phyloP scores from a whole-genome alignment of 2,113 vertebrate species.

The Saccopteryx bilineata region DNA sequence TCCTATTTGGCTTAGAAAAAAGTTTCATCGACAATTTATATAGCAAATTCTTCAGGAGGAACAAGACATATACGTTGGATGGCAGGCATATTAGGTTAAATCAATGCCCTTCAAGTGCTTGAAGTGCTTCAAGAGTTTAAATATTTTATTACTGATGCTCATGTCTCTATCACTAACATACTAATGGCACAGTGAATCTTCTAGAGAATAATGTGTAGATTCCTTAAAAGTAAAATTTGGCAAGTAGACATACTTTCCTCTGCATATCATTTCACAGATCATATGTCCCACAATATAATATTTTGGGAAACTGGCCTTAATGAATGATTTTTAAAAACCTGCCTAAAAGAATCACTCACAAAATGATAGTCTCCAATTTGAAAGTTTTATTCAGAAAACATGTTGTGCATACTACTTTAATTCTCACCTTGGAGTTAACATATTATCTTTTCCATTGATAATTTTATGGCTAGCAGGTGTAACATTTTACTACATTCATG shows the following conservation, averaged over 20 bases:
- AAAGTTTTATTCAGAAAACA: slow-evolving; percentile 39
- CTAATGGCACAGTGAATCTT: neutral
- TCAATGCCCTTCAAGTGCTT: neutral
- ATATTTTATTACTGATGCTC: neutral
- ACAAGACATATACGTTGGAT: neutral
- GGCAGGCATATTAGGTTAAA: neutral
- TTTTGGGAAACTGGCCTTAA: neutral
- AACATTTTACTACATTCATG: slow-evolving; percentile 19
- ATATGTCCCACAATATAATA: neutral
- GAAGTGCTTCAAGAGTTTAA: neutral
- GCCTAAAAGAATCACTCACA: neutral
- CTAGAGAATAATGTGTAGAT: neutral
- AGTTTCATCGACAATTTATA: slow-evolving; percentile 21
- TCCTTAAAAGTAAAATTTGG: neutral
- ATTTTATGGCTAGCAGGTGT: slow-evolving; percentile 45
- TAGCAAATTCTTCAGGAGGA: neutral
- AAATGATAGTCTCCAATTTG: slow-evolving; percentile 16
- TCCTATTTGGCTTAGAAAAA: neutral
- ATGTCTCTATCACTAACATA: neutral
- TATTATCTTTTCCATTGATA: slow-evolving; percentile 34
- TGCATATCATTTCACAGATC: neutral
- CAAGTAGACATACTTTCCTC: neutral
- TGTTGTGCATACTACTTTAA: neutral
- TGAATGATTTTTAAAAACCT: neutral
- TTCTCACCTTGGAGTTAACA: slow-evolving; percentile 1